phyloP scores from a whole-genome alignment of 1,140 invertebrate genomes.

The Anastrepha obliqua region DNA sequence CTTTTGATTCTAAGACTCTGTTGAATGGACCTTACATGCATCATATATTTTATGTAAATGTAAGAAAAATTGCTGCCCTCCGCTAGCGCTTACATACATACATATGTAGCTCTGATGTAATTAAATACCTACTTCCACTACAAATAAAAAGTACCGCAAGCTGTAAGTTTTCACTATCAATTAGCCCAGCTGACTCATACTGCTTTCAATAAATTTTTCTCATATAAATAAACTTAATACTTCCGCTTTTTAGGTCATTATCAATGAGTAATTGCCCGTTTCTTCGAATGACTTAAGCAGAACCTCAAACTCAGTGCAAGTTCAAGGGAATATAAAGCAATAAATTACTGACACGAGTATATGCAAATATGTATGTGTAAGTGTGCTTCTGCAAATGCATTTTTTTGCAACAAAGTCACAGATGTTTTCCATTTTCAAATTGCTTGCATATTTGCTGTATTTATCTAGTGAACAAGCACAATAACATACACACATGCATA shows the following conservation, averaged over 20 bases:
- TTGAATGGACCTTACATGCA: too few relatives aligned
- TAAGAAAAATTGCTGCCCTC: too few relatives aligned
- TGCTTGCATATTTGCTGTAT: not conserved
- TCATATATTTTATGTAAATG: too few relatives aligned
- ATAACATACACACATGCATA: too few relatives aligned
- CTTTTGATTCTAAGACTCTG: too few relatives aligned
- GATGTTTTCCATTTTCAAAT: not conserved
- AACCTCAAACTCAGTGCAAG: not conserved
- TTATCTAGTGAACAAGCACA: too few relatives aligned
- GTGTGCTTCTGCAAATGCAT: not conserved
- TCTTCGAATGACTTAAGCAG: not conserved
- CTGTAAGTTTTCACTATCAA: not conserved
- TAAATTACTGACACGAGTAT: not conserved
- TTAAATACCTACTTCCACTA: too few relatives aligned
- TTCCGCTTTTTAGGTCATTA: not conserved
- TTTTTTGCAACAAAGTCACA: not conserved
- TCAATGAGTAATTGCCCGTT: conserved; percentile 18
- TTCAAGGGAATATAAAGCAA: conserved; percentile 10
- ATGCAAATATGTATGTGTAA: not conserved
- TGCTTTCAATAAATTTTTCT: not conserved
- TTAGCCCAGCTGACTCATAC: conserved; percentile 3
- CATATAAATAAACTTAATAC: not conserved
- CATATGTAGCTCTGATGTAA: too few relatives aligned
- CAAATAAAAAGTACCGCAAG: too few relatives aligned
- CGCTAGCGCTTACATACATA: too few relatives aligned